Evolutionary conservation across 2,888 invertebrate species (phyloP).

Genomic region (Bruchidius siliquastri): DNA sequence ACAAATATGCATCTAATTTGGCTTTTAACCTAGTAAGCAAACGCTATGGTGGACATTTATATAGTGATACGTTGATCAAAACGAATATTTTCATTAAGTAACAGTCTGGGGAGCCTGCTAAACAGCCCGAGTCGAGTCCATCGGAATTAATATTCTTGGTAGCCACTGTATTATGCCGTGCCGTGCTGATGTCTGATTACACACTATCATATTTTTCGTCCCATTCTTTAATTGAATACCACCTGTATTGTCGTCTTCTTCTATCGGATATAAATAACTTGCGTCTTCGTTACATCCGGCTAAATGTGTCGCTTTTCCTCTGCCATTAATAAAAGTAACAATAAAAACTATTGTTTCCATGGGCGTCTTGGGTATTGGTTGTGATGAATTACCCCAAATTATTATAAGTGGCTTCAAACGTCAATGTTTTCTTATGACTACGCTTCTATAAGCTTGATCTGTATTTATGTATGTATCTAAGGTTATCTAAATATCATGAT

Average conservation of each 20-base stretch:
- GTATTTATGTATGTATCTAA: too few species aligned
- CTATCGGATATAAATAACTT: conserved; percentile 48
- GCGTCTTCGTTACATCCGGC: conserved; percentile 48
- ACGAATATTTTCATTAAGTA: conserved; percentile 11
- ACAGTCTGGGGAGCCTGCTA: conserved; percentile 16
- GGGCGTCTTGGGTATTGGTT: background rate
- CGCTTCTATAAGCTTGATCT: too few species aligned
- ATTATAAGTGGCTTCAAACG: too few species aligned
- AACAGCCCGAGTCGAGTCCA: conserved; percentile 15
- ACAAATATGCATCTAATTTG: too few species aligned
- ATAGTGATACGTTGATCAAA: background rate
- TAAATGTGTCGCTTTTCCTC: conserved; percentile 32
- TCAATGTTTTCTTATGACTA: too few species aligned
- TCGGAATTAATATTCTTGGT: conserved; percentile 41
- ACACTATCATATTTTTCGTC: conserved; percentile 49
- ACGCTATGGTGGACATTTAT: background rate
- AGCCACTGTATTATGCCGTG: conserved; percentile 39
- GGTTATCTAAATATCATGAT: too few species aligned
- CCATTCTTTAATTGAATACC: conserved; percentile 30
- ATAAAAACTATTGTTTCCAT: conserved; percentile 28
- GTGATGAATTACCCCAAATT: too few species aligned
- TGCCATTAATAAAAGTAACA: conserved; percentile 32
- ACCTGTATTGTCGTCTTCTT: conserved; percentile 29
- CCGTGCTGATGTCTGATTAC: conserved; percentile 46
- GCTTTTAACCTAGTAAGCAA: too few species aligned